Evolutionary conservation across 2,888 invertebrate genomes (phyloP), one percentile per base, ranked within the genome.

Genomic region (Entomobrya proxima): DNA sequence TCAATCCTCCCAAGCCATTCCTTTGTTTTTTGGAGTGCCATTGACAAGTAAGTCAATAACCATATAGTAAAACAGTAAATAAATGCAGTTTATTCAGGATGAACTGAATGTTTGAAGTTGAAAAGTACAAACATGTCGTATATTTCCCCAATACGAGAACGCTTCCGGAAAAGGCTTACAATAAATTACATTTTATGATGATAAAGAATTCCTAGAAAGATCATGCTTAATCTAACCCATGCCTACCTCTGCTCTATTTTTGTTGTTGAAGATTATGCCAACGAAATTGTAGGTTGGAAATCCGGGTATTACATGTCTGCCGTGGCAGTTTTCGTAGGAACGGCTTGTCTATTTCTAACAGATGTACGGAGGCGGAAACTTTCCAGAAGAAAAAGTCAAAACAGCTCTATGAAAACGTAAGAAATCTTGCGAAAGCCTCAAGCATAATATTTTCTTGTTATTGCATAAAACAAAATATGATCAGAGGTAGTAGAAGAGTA

Each of bases 1-100:
- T 72, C 96, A 96, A 92, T 96, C 95, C 91, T 96, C 96, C 7
- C 96, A 97, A 92, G 96, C 96, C 18, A 94, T 97, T 91, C 96
- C 97, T 7, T 95, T 96, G 64, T 95, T 96, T 0, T 94, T 97
- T 75, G 97, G 97, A 76, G 95, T 97, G 69, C 96, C 96, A 13
- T 94, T 96, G 88, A 95, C 96, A 91, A 96, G 96, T 96, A 86
- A 85, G 86, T 75, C 13, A 55, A 37, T 76, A 24, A n/a, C n/a
- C n/a, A n/a, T n/a, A n/a, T n/a, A n/a, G n/a, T n/a, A 47, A 75
- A 75, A 61, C 11, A 35, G 18, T 64, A 18, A 21, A 15, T 40
- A 55, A 40, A 37, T 21, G 67, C 27, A 7, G n/a, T 44, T 13
- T 11, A 44, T 44, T 13, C 15, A 44, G 9, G 9, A 44, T 44